These are phyloP conservation scores for Sarcophaga peregrina DNA, from an alignment of 1,140 invertebrate genomes.

Conservation along the genomic window DNA sequence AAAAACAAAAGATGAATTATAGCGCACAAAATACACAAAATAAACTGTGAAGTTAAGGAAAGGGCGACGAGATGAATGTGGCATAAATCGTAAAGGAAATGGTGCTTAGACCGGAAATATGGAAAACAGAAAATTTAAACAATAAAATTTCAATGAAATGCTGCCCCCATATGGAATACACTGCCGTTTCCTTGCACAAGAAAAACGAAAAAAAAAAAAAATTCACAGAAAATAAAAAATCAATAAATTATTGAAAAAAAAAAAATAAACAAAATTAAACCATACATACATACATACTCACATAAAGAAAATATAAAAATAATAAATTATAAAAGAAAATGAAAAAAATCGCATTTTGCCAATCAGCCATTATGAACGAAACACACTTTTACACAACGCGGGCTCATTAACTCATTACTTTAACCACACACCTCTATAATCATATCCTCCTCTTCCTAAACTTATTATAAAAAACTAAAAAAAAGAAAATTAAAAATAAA, in stretches of 20 bases:
- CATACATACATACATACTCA: neutral
- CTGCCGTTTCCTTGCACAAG: neutral
- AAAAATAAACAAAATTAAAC: neutral
- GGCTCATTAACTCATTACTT: neutral
- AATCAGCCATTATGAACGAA: too few relatives aligned
- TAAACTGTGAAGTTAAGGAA: neutral
- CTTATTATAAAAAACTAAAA: neutral
- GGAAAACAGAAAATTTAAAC: too few relatives aligned
- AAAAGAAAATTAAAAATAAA: neutral
- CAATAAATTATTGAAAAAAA: neutral
- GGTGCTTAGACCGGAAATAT: neutral
- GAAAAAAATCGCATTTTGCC: too few relatives aligned
- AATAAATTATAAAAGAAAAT: neutral
- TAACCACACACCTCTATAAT: neutral
- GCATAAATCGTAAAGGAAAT: neutral
- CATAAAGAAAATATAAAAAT: neutral
- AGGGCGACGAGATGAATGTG: neutral
- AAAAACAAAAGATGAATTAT: neutral
- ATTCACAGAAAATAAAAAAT: neutral
- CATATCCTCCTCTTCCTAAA: neutral
- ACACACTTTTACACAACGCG: too few relatives aligned
- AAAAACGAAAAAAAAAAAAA: neutral
- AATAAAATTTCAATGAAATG: too few relatives aligned
- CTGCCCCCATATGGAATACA: too few relatives aligned
- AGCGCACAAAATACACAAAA: slow-evolving; percentile 6